phyloP scores from a whole-genome alignment of 2,797 vertebrate genomes.

The Rhinatrema bivittatum region DNA sequence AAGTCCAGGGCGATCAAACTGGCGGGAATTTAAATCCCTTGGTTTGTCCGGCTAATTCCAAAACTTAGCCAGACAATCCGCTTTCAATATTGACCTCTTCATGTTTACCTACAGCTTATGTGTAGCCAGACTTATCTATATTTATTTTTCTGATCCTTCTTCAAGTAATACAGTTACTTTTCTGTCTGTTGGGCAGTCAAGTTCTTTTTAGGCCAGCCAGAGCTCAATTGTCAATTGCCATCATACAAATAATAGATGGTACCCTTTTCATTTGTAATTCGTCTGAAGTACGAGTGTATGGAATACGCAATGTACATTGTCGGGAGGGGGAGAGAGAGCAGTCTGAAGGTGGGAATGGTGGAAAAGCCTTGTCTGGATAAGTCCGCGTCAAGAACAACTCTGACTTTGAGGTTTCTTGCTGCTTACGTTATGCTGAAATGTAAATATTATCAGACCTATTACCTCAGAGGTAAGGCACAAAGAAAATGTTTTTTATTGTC shows the following conservation, averaged over 20 bases:
- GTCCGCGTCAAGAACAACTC: conserved; percentile 32
- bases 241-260: too few relatives aligned
- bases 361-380: conserved; percentile 89
- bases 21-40: too few relatives aligned
- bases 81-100: too few relatives aligned
- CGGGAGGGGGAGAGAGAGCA: too few relatives aligned
- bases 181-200: conserved; percentile 49
- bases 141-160: conserved; percentile 44
- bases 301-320: conserved; percentile 20
- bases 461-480: conserved; percentile 19
- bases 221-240: conserved; percentile 38
- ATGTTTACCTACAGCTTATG: conserved; percentile 48
- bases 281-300: conserved; percentile 29
- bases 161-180: conserved; percentile 44
- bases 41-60: too few relatives aligned
- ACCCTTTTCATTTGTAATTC: conserved; percentile 27
- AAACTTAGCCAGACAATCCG: too few relatives aligned
- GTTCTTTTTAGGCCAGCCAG: conserved; percentile 43
- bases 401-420: conserved; percentile 32
- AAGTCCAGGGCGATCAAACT: too few relatives aligned
- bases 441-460: conserved; percentile 10
- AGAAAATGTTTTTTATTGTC: too few relatives aligned
- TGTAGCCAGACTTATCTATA: conserved; percentile 31
- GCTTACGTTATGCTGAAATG: conserved; percentile 26
- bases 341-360: conserved; percentile 41